Evolutionary conservation across 2,797 vertebrate genomes (phyloP), one percentile per base, ranked within the genome.

Genomic region (Acrossocheilus wenchowensis): DNA sequence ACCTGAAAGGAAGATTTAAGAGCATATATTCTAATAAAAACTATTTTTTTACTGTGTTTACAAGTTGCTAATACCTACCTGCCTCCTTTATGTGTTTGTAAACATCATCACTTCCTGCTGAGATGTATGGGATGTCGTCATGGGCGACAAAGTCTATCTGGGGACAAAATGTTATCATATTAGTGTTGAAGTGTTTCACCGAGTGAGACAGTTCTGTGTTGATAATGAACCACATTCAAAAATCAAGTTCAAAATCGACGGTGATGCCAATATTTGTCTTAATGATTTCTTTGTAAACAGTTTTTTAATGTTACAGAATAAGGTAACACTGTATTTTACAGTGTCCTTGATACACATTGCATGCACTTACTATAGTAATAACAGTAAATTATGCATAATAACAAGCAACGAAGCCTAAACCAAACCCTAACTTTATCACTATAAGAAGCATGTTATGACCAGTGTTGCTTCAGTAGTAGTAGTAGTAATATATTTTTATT

Each of bases 131-230:
- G 82, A 97, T 96, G 87, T 97, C 96, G 74, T 97, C 96, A 0
- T 97, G 96, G 69, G 97, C 97, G 26, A 97, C 97, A 77, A 97
- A 97, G 88, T 97, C 97, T 45, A 97, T 97, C 96, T 97, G 91
- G 30, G 69, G 60, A 80, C 36, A 81, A 81, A 21, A 41, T 39
- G 45, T 68, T 11, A 39, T 78, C 12, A n/a, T 39, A 3, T 80
- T 1, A 75, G 39, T 10, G 11, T 14, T 41, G 36, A 83, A 75
- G 36, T 50, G 30, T 77, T 19, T 11, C 10, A 23, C 74, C 0
- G 43, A 48, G 14, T 5, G 14, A 30, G 1, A 74, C 43, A 17
- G 72, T 26, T 50, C 48, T 50, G 57, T 60, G 23, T 60, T 60
- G 11, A 12, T 12, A 4, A 34, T 14, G 74, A 54, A 23, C 74